Evolutionary conservation across 2,797 vertebrate genomes (phyloP).

Genomic region (Helostoma temminkii): DNA sequence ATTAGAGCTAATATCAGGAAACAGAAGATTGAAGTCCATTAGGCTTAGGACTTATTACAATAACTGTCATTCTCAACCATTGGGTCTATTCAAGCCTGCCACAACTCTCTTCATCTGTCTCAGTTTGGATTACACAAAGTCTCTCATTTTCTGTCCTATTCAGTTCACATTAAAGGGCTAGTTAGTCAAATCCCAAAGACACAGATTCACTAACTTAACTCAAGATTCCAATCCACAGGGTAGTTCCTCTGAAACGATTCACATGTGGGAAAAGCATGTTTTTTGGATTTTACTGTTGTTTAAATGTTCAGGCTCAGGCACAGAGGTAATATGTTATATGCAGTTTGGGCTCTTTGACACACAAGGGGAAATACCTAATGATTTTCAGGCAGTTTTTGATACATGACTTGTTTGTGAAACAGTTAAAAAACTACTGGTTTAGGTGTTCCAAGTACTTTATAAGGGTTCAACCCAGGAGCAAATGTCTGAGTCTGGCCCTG

Average conservation of each 20-base stretch:
- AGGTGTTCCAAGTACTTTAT: too few relatives aligned
- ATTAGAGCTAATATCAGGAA: constrained; percentile 83
- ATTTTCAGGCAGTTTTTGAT: too few relatives aligned
- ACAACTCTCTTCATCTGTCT: background rate
- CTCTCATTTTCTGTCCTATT: background rate
- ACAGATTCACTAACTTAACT: background rate
- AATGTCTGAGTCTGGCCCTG: too few relatives aligned
- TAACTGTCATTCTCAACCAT: constrained; percentile 26
- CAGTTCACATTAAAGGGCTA: constrained; percentile 10
- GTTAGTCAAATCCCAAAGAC: constrained; percentile 12
- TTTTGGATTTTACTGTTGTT: too few relatives aligned
- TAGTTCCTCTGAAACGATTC: too few relatives aligned
- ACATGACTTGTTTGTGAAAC: background rate
- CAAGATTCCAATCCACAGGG: too few relatives aligned
- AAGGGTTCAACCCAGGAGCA: too few relatives aligned
- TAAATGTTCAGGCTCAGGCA: background rate
- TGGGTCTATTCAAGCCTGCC: background rate
- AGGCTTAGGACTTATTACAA: constrained; percentile 70
- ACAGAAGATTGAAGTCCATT: constrained; percentile 77
- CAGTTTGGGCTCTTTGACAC: background rate
- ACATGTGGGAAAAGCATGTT: too few relatives aligned
- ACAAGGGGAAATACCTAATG: too few relatives aligned
- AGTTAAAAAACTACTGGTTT: too few relatives aligned
- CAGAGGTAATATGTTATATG: background rate
- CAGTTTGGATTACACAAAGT: constrained; percentile 12